Evolutionary conservation across 2,113 vertebrate genomes (phyloP).

Genomic region (Nothocercus nigrocapillus): DNA sequence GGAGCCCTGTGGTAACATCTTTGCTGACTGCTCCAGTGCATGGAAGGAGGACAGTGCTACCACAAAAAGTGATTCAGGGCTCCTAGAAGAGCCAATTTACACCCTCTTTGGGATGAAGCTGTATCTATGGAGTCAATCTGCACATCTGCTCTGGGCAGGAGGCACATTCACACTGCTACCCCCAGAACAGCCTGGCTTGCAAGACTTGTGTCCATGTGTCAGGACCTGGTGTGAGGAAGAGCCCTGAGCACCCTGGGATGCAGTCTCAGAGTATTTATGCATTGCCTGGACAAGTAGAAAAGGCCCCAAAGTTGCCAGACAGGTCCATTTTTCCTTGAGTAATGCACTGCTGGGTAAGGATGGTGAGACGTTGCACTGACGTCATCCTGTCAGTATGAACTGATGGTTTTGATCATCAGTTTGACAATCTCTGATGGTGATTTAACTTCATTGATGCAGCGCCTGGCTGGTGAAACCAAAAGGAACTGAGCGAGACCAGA

Average conservation of each 20-base stretch:
- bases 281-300: background rate
- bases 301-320: background rate
- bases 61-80: background rate
- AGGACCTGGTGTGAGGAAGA: background rate
- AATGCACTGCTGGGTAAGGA: background rate
- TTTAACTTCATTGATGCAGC: background rate
- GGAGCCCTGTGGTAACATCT: background rate
- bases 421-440: background rate
- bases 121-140: background rate
- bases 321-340: background rate
- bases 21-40: too few species aligned
- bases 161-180: accelerated
- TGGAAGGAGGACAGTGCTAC: background rate
- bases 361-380: background rate
- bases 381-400: background rate
- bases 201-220: accelerated
- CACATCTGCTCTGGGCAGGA: background rate
- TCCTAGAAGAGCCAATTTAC: background rate
- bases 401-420: accelerated
- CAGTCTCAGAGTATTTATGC: background rate
- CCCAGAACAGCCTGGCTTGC: background rate
- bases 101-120: background rate
- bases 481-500: background rate
- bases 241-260: background rate
- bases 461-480: background rate